phyloP scores from a whole-genome alignment of 2,888 invertebrate genomes.

The Epiperipatus broadwayi region DNA sequence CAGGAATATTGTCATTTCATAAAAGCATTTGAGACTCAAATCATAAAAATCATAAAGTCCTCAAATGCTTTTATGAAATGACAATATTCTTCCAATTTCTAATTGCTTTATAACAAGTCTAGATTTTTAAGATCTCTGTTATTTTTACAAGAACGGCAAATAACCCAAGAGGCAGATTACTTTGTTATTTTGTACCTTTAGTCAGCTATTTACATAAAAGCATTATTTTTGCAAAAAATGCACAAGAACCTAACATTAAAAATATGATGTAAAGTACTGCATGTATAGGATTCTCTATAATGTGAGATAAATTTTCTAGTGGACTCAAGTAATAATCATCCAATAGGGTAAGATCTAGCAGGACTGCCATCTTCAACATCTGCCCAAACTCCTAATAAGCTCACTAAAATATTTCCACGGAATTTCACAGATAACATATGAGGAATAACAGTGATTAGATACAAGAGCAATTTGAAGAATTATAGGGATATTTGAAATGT shows the following conservation, averaged over 20 bases:
- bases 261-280: slow-evolving; percentile 89
- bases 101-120: too few species aligned
- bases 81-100: too few species aligned
- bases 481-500: slow-evolving; percentile 98
- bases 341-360: slow-evolving; percentile 88
- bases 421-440: slow-evolving; percentile 98
- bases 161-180: too few species aligned
- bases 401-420: slow-evolving; percentile 88
- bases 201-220: too few species aligned
- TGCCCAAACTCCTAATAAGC: slow-evolving; percentile 92
- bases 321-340: slow-evolving; percentile 95
- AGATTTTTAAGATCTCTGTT: too few species aligned
- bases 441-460: slow-evolving; percentile 47
- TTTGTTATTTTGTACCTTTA: too few species aligned
- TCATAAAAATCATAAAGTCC: too few species aligned
- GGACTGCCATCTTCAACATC: slow-evolving; percentile 97
- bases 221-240: slow-evolving; percentile 99
- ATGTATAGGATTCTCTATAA: slow-evolving; percentile 87
- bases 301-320: slow-evolving; percentile 86
- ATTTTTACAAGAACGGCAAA: too few species aligned
- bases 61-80: too few species aligned
- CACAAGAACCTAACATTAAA: slow-evolving; percentile 98
- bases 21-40: too few species aligned
- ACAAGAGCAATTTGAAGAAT: slow-evolving; percentile 95
- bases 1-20: too few species aligned